These are phyloP conservation scores for Sapajus apella DNA, from an alignment of 2,113 vertebrate species.

Conservation along the genomic window DNA sequence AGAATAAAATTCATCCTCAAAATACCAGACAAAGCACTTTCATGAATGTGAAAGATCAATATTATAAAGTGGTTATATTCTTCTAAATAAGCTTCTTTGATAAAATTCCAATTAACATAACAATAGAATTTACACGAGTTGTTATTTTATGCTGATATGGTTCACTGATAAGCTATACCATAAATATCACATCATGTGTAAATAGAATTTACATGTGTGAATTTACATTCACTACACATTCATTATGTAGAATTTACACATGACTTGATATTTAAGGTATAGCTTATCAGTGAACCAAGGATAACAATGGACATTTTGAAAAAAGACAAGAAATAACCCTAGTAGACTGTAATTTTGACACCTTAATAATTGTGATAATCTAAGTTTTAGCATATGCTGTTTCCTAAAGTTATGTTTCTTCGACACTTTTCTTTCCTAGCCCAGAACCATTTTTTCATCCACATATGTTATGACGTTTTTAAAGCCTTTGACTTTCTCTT, in stretches of 20 bases:
- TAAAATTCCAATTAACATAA: not conserved
- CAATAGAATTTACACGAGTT: not conserved
- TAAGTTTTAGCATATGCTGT: not conserved
- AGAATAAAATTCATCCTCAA: not conserved
- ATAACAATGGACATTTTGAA: not conserved
- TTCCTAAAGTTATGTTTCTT: not conserved
- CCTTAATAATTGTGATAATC: not conserved
- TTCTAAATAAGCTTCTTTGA: not conserved
- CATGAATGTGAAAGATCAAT: not conserved
- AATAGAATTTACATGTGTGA: too few relatives aligned
- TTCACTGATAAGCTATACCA: too few relatives aligned
- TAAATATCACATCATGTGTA: too few relatives aligned
- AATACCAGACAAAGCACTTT: not conserved
- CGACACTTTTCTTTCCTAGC: not conserved
- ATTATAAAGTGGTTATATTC: not conserved
- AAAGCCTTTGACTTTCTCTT: not conserved
- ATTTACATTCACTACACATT: too few relatives aligned
- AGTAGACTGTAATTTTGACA: not conserved
- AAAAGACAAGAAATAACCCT: not conserved
- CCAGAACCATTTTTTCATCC: not conserved
- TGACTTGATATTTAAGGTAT: not conserved
- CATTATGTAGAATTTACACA: not conserved
- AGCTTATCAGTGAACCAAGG: not conserved
- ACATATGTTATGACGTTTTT: not conserved
- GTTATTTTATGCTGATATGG: too few relatives aligned